Conservation (phyloP, 2,888 invertebrate genomes). For the Drosophila histrio region DNA sequence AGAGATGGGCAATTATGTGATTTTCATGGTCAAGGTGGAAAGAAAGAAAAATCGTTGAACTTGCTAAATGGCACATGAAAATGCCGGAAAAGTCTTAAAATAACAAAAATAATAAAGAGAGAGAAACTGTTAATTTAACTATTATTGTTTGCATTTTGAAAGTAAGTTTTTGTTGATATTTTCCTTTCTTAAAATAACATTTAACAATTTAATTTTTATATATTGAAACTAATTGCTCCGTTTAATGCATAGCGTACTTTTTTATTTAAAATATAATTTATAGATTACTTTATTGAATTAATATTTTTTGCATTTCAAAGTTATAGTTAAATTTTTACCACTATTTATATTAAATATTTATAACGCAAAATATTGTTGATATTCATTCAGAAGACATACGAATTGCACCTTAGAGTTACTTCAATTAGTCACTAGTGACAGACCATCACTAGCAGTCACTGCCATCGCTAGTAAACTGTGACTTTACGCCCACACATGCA, state of each 20-base stretch:
- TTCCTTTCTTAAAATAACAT: background rate
- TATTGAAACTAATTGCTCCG: no score
- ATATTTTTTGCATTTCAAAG: no score
- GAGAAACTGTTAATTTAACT: background rate
- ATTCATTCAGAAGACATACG: no score
- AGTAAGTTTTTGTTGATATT: background rate
- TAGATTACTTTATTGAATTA: no score
- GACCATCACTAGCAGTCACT: constrained; percentile 18
- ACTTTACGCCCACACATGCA: constrained; percentile 51
- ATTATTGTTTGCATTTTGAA: background rate
- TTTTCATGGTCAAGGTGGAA: constrained; percentile 51
- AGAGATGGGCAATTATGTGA: constrained; percentile 65
- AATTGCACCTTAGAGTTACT: no score
- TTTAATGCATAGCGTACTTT: no score
- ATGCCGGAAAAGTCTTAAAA: constrained; percentile 11
- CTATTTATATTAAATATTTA: no score
- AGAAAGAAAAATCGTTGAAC: constrained; percentile 23
- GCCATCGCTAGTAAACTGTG: constrained; percentile 47
- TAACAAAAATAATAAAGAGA: background rate
- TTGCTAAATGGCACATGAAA: constrained; percentile 3
- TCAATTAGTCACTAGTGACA: background rate
- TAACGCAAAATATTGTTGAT: no score
- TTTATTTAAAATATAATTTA: no score
- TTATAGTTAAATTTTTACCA: no score
- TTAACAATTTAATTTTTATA: no score